These are phyloP conservation scores for Tamias sibiricus DNA, from an alignment of 2,113 vertebrate genomes.

Conservation along the genomic window DNA sequence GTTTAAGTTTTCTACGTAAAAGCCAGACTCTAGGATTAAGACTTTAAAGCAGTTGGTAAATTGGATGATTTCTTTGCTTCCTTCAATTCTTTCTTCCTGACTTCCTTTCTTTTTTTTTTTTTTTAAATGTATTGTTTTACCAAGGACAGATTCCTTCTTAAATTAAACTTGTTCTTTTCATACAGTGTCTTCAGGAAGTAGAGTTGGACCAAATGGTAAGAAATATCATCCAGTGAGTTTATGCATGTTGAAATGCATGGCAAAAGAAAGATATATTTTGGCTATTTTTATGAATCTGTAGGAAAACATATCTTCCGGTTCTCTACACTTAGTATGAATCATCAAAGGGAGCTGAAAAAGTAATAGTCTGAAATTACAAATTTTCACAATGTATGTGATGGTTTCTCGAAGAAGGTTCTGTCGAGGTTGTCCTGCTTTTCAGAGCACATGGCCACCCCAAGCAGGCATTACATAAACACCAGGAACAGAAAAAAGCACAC, in stretches of 20 bases:
- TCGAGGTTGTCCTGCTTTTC: not conserved
- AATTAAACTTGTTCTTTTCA: conserved; percentile 76
- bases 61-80: not conserved
- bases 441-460: not conserved
- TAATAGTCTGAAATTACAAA: conserved; percentile 32
- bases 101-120: not conserved
- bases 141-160: conserved; percentile 77
- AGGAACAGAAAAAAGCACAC: not conserved
- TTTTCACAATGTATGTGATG: not conserved
- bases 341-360: conserved; percentile 61
- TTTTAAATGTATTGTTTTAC: conserved; percentile 70
- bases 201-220: conserved; percentile 72
- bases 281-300: conserved; percentile 65
- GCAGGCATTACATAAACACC: not conserved
- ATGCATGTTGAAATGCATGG: conserved; percentile 54
- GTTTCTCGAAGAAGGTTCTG: not conserved
- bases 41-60: conserved; percentile 64
- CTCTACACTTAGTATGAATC: conserved; percentile 65
- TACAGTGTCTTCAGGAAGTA: conserved; percentile 76
- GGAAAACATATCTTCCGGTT: conserved; percentile 67
- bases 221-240: conserved; percentile 70
- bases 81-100: no score
- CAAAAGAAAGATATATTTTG: conserved; percentile 71
- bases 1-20: conserved; percentile 65
- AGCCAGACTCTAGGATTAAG: conserved; percentile 66